These are phyloP conservation scores for Amia ocellicauda DNA, from an alignment of 2,113 vertebrate genomes.

Conservation along the genomic window DNA sequence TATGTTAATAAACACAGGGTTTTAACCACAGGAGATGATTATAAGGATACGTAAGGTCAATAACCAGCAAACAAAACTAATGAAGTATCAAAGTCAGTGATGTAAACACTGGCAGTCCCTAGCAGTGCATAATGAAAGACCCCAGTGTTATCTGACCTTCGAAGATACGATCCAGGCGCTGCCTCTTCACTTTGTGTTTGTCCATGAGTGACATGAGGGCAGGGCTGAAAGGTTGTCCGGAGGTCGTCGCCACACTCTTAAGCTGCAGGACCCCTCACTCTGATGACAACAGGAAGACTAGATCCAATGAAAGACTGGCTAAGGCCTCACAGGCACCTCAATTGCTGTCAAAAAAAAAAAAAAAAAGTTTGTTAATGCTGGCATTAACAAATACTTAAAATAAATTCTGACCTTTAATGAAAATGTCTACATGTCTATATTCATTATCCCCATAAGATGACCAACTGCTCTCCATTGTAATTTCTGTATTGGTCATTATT, in stretches of 20 bases:
- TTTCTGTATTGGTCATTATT: no score
- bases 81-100: background rate
- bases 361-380: background rate
- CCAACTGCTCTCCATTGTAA: no score
- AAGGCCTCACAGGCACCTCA: constrained; percentile 9
- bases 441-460: no score
- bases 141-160: constrained; percentile 50
- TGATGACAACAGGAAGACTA: constrained; percentile 26
- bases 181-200: constrained; percentile 67
- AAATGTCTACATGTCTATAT: no score
- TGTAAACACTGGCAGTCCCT: background rate
- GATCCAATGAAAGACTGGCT: constrained; percentile 24
- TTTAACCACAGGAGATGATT: no score
- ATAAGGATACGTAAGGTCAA: no score
- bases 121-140: background rate
- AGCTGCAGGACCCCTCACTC: constrained; percentile 29
- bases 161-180: constrained; percentile 64
- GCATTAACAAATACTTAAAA: no score
- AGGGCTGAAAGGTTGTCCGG: constrained; percentile 18
- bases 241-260: constrained; percentile 33
- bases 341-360: constrained; percentile 44
- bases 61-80: no score
- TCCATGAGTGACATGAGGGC: constrained; percentile 57
- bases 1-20: no score
- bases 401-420: no score